Evolutionary conservation across 1,140 invertebrate genomes (phyloP), one percentile per base, ranked within the genome.

Genomic region (Bursaphelenchus mucronatus): DNA sequence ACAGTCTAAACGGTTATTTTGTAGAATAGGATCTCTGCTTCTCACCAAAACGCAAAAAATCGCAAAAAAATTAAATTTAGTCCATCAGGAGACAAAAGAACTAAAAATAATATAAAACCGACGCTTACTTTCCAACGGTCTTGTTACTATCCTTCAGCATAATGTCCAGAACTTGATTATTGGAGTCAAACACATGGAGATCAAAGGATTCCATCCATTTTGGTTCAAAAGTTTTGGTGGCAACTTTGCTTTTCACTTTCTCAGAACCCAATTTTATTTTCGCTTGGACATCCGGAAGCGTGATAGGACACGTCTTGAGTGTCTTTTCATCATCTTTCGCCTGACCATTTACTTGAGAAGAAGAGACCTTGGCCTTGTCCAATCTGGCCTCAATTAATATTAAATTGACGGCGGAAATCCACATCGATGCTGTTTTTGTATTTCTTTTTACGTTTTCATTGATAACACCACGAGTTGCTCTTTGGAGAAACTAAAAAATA

Each of bases 181-280:
- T 87, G 69, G 94, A 92, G 73, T 96, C 91, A 81, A 91, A 97
- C 8, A 97, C 85, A 81, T 97, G 92, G 8, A 98, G 85, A 82
- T 97, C 93, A 82, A 97, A 97, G 82, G 97, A 93, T 79, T 99
- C 95, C 77, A 95, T 79, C 94, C 94, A 97, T 69, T 89, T 86
- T 11, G 92, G 90, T 82, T 88, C 89, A 44, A 90, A 82, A 0
- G 89, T 89, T 79, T 90, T 89, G 84, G 90, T 88, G 70, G 95
- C 89, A 61, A 92, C 90, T 84, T 96, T 94, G 81, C 91, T 95
- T 85, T 97, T 96, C 85, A 94, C 97, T 83, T 97, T 97, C 85
- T 98, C 94, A 77, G 90, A 91, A 67, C 92, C 93, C 78, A 98
- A 87, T 82, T 90, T 92, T 85, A 98, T 97, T 83, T 95, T 97